These are phyloP conservation scores for Nesidiocoris tenuis DNA, from an alignment of 2,888 invertebrate genomes.

Conservation along the genomic window DNA sequence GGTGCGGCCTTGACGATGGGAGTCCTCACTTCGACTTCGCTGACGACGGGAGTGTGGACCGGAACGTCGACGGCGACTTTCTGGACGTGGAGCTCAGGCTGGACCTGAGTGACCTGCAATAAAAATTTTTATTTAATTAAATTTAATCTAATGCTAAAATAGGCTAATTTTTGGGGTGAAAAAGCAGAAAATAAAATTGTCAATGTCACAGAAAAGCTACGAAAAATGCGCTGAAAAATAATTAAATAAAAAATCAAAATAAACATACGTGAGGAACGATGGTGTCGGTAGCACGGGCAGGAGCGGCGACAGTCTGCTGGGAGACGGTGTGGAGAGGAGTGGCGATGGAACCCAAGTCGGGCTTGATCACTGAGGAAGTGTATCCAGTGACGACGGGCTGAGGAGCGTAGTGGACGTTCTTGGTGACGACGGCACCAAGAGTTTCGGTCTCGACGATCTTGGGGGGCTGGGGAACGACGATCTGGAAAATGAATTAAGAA, in stretches of 20 bases:
- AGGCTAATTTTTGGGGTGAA: background rate
- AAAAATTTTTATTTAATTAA: no score
- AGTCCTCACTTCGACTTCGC: slow-evolving; percentile 52
- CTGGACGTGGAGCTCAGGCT: slow-evolving; percentile 53
- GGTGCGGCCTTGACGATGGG: slow-evolving; percentile 50
- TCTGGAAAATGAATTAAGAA: slow-evolving; percentile 41
- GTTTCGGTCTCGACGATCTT: slow-evolving; percentile 47
- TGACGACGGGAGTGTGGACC: slow-evolving; percentile 51
- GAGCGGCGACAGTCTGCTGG: slow-evolving; percentile 53
- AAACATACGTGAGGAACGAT: slow-evolving; percentile 53
- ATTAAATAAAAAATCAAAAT: no score
- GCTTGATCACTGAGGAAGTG: slow-evolving; percentile 53
- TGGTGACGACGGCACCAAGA: slow-evolving; percentile 51
- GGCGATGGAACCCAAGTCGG: slow-evolving; percentile 52
- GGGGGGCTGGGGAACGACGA: slow-evolving; percentile 53
- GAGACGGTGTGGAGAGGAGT: slow-evolving; percentile 51
- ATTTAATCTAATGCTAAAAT: no score
- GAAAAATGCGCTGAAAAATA: no score
- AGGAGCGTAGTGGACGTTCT: slow-evolving; percentile 53
- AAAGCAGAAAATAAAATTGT: no score
- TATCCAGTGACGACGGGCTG: slow-evolving; percentile 54
- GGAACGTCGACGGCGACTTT: slow-evolving; percentile 51
- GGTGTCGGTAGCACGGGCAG: slow-evolving; percentile 53
- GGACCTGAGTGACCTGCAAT: slow-evolving; percentile 52
- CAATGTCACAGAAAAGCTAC: no score